phyloP scores from a whole-genome alignment of 2,113 vertebrate genomes.

The Calypte anna region DNA sequence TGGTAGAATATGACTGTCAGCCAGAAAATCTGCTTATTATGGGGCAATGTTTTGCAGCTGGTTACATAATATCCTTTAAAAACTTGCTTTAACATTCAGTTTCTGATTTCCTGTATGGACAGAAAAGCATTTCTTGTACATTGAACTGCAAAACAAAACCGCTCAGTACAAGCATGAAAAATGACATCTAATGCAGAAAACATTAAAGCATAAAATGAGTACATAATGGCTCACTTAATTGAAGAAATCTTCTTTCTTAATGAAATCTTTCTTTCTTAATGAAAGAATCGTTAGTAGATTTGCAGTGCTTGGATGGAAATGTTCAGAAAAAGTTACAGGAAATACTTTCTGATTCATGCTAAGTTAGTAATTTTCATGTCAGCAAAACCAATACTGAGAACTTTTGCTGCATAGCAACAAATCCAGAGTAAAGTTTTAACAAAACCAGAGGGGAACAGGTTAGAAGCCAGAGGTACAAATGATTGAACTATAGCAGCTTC shows the following conservation, averaged over 20 bases:
- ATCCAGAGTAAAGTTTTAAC: not conserved
- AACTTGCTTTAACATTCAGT: not conserved
- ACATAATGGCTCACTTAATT: rapidly evolving
- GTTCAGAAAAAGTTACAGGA: not conserved
- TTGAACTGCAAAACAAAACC: not conserved
- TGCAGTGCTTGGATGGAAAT: not conserved
- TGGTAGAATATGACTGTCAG: not conserved
- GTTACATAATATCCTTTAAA: rapidly evolving
- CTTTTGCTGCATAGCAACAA: not conserved
- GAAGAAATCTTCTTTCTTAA: too few species aligned
- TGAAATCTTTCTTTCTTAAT: not conserved
- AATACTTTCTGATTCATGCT: not conserved
- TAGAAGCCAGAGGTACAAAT: not conserved
- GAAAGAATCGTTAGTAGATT: not conserved
- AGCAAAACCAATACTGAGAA: not conserved
- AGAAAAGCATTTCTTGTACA: not conserved
- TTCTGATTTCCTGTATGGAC: not conserved
- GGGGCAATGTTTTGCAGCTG: not conserved
- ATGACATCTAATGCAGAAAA: not conserved
- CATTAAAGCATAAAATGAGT: not conserved
- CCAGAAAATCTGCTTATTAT: not conserved
- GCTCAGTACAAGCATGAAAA: not conserved
- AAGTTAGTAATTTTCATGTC: not conserved
- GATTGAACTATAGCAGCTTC: not conserved
- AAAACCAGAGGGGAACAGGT: not conserved